These are phyloP conservation scores for Anhinga rufa DNA, from an alignment of 2,113 vertebrate species.

Conservation along the genomic window DNA sequence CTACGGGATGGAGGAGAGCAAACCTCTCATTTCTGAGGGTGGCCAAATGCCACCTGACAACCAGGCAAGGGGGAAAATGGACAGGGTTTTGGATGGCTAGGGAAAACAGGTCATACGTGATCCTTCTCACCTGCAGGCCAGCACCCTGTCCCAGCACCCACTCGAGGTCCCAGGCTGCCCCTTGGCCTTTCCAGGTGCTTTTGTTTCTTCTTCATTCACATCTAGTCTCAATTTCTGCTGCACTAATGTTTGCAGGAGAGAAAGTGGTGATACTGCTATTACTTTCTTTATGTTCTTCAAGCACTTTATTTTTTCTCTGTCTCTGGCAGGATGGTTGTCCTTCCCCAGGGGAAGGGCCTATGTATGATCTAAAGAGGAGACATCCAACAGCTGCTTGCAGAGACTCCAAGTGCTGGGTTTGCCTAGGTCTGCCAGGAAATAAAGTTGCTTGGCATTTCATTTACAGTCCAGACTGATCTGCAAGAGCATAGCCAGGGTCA, in stretches of 20 bases:
- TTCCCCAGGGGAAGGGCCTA: neutral
- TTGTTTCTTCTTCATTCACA: neutral
- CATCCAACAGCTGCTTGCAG: rapidly evolving
- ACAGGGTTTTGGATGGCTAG: neutral
- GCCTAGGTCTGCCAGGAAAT: neutral
- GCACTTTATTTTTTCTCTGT: neutral
- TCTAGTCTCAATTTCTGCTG: neutral
- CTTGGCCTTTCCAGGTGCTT: neutral
- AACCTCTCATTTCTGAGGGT: neutral
- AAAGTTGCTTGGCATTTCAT: neutral
- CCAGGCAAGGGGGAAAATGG: rapidly evolving
- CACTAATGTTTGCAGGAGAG: neutral
- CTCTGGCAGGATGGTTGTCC: neutral
- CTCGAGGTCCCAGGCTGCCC: rapidly evolving
- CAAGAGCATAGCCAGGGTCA: neutral
- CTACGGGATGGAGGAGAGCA: neutral
- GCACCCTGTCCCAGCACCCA: neutral
- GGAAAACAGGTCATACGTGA: neutral
- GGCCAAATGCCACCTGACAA: neutral
- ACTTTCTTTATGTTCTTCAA: neutral
- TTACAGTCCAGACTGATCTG: neutral
- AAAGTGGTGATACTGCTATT: neutral
- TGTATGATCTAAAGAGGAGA: neutral
- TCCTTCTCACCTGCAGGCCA: neutral
- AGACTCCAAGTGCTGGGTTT: neutral